Base-by-base conservation (phyloP, 2,113 vertebrate species). In the Apodemus sylvaticus region DNA sequence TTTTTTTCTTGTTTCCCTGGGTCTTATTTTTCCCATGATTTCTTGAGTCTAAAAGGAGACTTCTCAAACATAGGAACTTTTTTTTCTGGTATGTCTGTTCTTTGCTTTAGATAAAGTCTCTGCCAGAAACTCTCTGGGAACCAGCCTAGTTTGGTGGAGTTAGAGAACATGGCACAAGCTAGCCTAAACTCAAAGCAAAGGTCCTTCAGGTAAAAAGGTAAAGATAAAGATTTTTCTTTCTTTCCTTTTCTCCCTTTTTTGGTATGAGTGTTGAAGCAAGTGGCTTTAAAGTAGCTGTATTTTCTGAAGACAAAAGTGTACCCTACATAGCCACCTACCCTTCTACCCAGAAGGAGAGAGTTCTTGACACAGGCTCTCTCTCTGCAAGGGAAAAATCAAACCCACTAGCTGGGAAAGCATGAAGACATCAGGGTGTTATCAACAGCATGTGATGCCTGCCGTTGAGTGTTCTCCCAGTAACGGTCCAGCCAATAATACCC, bases 241-340 rank as follows among this genome's bases (percentile, higher is more conserved):
- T 97, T 96, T 98, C 5, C 39, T 51, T 96, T 97, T 97, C 31
- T 31, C 31, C 42, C 42, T 68, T 11, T 68, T 73, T 74, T 60
- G 51, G 55, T 68, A 97, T 97, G 93, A 70, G 60, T 86, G 96
- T 95, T 97, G 97, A 97, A 98, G 94, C 94, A 98, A 97, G 98
- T 97, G 93, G 95, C 98, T 98, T 97, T 97, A 97, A 98, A 97
- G 94, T 66, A 93, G 95, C 71, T 89, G 97, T 94, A 93, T 98
- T 97, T 98, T 98, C 97, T 92, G 96, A 98, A 98, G 98, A 98
- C 97, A 98, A 97, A 94, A 94, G 95, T 77, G 88, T 51, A 29
- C 96, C 76, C 98, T 97, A 96, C 66, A 96, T 83, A 96, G 94
- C 93, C 87, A 77, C 78, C 86, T 91, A 6, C 48, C 26, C 16